Evolutionary conservation across 2,113 vertebrate genomes (phyloP), one percentile per base, ranked within the genome.

Genomic region (Electrona antarctica): DNA sequence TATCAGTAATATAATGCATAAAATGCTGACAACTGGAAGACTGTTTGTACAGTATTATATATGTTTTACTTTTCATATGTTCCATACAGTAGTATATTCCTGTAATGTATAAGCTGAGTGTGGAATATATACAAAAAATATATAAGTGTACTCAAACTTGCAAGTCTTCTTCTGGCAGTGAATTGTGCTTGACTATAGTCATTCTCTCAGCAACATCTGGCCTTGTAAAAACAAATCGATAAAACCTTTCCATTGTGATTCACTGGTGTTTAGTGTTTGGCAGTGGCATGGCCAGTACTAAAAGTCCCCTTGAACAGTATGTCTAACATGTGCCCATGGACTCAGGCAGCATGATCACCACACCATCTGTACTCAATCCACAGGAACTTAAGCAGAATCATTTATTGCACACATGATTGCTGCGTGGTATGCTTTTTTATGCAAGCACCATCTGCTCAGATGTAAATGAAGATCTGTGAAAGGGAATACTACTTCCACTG

Each of bases 371-470:
- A 87, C 80, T 86, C 85, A 81, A 91, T 89, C 93, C 90, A 88
- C 90, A 86, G 91, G 90, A 91, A 90, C 88, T 88, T 90, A 92
- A 92, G 87, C 86, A 93, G 88, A 87, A 87, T 79, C 90, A 90
- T 93, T 94, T 92, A 93, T 90, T 91, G 90, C 92, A 93, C 91
- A 93, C 92, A 92, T 90, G 90, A 94, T 92, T 92, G 87, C 83
- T 76, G 77, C 84, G 74, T 85, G 78, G 68, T 67, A 64, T 81
- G 62, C 74, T 83, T 77, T 78, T 74, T 78, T 76, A 87, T 80
- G 82, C 87, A 90, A 85, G 90, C 85, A 87, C 93, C 93, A 93
- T 94, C 92, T 94, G 93, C 80, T 91, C 88, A 80, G 84, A 89
- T 81, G 86, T 82, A 81, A 89, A 77, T 79, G 69, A 77, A 84